Conservation (phyloP, 2,797 vertebrate species). For the Oryzias sinensis region DNA sequence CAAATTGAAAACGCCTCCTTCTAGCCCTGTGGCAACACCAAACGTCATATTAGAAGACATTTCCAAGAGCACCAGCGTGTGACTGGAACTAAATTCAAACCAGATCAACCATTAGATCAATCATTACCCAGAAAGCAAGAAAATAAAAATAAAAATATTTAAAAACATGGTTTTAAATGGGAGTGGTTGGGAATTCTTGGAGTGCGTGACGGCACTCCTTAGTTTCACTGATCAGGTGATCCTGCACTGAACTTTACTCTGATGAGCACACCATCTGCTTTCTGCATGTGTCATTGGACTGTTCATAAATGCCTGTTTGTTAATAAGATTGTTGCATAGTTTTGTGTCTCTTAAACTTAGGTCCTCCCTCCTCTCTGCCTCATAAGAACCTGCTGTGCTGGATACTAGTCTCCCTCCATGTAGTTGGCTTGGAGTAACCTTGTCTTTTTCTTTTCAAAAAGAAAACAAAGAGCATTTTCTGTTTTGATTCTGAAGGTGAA, state of each 20-base stretch:
- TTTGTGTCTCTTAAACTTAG: constrained; percentile 95
- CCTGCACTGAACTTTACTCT: constrained; percentile 92
- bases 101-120: no score
- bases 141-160: not conserved
- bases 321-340: constrained; percentile 99
- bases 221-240: constrained; percentile 75
- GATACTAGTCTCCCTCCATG: constrained; percentile 94
- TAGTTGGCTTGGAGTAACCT: constrained; percentile 95
- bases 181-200: constrained; percentile 19
- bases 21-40: not conserved
- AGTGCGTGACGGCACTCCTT: constrained; percentile 16
- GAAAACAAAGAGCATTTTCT: constrained; percentile 67
- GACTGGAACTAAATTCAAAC: constrained; percentile 29
- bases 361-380: constrained; percentile 95
- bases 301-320: constrained; percentile 99
- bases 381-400: constrained; percentile 95
- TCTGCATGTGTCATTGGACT: constrained; percentile 99
- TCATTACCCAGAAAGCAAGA: no score
- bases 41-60: not conserved
- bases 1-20: constrained; percentile 28
- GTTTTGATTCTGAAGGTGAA: constrained; percentile 86
- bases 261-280: constrained; percentile 96
- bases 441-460: constrained; percentile 74
- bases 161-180: constrained; percentile 24
- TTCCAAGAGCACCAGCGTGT: constrained; percentile 1